These are phyloP conservation scores for Trigoniulus corallinus DNA, from an alignment of 1,140 invertebrate species.

Conservation along the genomic window DNA sequence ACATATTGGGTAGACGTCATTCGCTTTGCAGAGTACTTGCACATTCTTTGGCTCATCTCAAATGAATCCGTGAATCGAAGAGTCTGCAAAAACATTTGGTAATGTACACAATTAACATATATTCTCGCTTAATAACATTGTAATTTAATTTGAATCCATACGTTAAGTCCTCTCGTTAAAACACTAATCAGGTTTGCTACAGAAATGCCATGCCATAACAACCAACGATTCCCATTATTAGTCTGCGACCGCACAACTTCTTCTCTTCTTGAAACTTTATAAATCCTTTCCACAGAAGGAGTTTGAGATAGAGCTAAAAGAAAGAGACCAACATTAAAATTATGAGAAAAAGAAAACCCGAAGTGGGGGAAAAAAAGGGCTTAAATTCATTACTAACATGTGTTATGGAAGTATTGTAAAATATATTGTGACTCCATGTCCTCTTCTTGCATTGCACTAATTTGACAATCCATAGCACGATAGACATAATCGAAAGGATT, in stretches of 20 bases:
- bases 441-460: slow-evolving; percentile 21
- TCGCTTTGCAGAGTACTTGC: neutral
- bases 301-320: slow-evolving; percentile 1
- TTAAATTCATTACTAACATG: too few relatives aligned
- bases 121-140: neutral
- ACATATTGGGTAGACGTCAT: neutral
- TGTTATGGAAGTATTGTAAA: slow-evolving; percentile 29
- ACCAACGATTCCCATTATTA: slow-evolving; percentile 19
- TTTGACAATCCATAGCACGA: slow-evolving; percentile 21
- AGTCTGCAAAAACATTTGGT: slow-evolving; percentile 15
- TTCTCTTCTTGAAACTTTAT: slow-evolving; percentile 18
- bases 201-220: slow-evolving; percentile 31
- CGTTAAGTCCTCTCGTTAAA: slow-evolving; percentile 26
- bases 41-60: slow-evolving; percentile 1
- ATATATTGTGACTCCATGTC: slow-evolving; percentile 27
- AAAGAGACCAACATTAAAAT: neutral
- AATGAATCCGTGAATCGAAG: neutral
- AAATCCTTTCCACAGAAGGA: slow-evolving; percentile 23
- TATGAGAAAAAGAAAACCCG: too few relatives aligned
- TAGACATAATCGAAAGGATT: slow-evolving; percentile 33
- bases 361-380: too few relatives aligned
- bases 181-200: slow-evolving; percentile 27
- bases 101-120: neutral
- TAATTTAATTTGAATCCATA: slow-evolving; percentile 17
- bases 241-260: slow-evolving; percentile 15